A percentile compares a stretch with the other conserved stretches of the same genome.
phyloP scores from a whole-genome alignment of 2,888 invertebrate species.

The Sarcophaga rosellei region DNA sequence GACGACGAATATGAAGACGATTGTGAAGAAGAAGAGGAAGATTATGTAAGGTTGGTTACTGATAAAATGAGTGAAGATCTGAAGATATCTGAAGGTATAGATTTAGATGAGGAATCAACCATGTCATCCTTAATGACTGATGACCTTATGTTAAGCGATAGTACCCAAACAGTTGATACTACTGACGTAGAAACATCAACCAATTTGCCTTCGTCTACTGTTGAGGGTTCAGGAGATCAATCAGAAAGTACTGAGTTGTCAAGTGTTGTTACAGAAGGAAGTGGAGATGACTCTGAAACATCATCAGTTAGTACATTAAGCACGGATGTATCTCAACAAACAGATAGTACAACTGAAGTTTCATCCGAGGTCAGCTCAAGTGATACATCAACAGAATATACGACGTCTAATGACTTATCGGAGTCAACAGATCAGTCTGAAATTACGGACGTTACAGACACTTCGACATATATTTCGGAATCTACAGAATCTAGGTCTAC shows the following conservation, averaged over 20 bases:
- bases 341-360: constrained; percentile 47
- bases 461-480: constrained; percentile 57
- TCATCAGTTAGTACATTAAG: constrained; percentile 43
- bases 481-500: constrained; percentile 41
- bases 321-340: constrained; percentile 73
- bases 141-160: constrained; percentile 83
- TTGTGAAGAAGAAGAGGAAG: constrained; percentile 72
- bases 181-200: constrained; percentile 75
- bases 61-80: constrained; percentile 72
- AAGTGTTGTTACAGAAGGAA: constrained; percentile 74
- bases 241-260: constrained; percentile 72
- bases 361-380: constrained; percentile 16
- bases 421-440: constrained; percentile 69
- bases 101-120: constrained; percentile 74
- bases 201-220: constrained; percentile 70
- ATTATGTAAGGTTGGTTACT: constrained; percentile 71
- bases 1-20: constrained; percentile 83
- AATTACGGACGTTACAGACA: constrained; percentile 5
- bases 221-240: constrained; percentile 76
- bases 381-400: neutral
- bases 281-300: constrained; percentile 73
- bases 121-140: constrained; percentile 80
- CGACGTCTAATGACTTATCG: constrained; percentile 47
- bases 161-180: constrained; percentile 76
- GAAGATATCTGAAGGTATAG: constrained; percentile 74